Evolutionary conservation across 1,140 invertebrate species (phyloP), one percentile per base, ranked within the genome.

Genomic region (Ephestia elutella): DNA sequence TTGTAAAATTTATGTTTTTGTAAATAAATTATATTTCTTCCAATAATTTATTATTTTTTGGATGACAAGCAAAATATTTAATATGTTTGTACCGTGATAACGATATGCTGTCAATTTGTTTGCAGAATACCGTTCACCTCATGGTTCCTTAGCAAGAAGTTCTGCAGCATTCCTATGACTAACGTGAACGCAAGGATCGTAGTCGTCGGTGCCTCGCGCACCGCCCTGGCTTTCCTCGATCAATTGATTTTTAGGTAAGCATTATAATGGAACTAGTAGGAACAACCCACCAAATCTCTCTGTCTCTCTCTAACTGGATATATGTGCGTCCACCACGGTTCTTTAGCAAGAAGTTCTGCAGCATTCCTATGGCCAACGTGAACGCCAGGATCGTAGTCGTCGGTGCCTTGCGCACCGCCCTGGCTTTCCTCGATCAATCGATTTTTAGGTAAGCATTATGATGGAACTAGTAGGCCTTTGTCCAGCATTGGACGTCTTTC

Each of bases 171-270:
- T 21, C 70, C 75, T 0, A 89, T 80, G 59, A 57, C 78, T 0
- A 78, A 87, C 21, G 70, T 92, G n/a, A 90, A 91, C 48, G 71
- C 89, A 0, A 90, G 92, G 65, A 92, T 96, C 56, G 91, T 95
- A 0, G 90, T 95, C 1, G 90, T 95, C 0, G 94, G 94, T 2
- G 92, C 92, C 10, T 94, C 93, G 0, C 90, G 92, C 62, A 92
- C 92, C 15, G 91, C 92, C 0, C 75, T 94, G 18, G 85, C 92
- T 13, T 93, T 94, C 75, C 55, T 94, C 8, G 92, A 94, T 68
- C 79, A 90, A 13, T 81, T 95, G 2, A 71, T 92, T 32, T 91
- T 92, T 57, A 90, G 90, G 90, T 93, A 83, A 17, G 15, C 32
- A 13, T 35, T 35, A 11, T 11, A 35, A 1, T 35, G n/a, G n/a